A percentile compares a stretch with the other conserved stretches of the same genome.
phyloP scores from a whole-genome alignment of 64 coral and sea anemone genomes.

The Actinia equina region DNA sequence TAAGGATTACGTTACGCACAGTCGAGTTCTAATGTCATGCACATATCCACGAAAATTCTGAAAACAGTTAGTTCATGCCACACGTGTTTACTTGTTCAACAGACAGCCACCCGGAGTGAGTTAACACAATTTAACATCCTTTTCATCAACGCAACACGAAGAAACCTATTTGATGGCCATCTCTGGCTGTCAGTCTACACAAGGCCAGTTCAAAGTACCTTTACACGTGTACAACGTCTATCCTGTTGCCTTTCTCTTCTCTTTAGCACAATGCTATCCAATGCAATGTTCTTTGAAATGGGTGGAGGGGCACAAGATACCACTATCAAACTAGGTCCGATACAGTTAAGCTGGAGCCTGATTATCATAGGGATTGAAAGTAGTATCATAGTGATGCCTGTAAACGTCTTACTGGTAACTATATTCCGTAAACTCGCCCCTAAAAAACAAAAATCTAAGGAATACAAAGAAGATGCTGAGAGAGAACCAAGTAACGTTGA shows the following conservation, averaged over 20 bases:
- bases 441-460: slow-evolving; percentile 38
- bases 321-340: slow-evolving; percentile 46
- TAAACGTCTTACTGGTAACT: slow-evolving; percentile 67
- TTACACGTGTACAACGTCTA: slow-evolving; percentile 81
- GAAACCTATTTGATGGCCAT: slow-evolving; percentile 82
- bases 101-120: slow-evolving; percentile 60
- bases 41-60: too few relatives aligned
- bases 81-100: slow-evolving; percentile 18
- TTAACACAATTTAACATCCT: slow-evolving; percentile 83
- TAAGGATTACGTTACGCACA: not conserved
- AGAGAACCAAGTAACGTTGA: not conserved
- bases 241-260: slow-evolving; percentile 76
- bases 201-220: slow-evolving; percentile 66
- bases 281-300: slow-evolving; percentile 84
- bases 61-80: not conserved
- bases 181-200: slow-evolving; percentile 87
- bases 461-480: slow-evolving; percentile 11
- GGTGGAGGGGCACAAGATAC: slow-evolving; percentile 21
- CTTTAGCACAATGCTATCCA: slow-evolving; percentile 77
- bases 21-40: not conserved
- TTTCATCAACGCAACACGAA: slow-evolving; percentile 79
- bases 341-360: slow-evolving; percentile 51
- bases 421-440: slow-evolving; percentile 70
- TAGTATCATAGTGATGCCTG: slow-evolving; percentile 73
- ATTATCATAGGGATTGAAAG: slow-evolving; percentile 78